These are phyloP conservation scores for Vulpes lagopus DNA, from an alignment of 2,113 vertebrate genomes.

Conservation along the genomic window DNA sequence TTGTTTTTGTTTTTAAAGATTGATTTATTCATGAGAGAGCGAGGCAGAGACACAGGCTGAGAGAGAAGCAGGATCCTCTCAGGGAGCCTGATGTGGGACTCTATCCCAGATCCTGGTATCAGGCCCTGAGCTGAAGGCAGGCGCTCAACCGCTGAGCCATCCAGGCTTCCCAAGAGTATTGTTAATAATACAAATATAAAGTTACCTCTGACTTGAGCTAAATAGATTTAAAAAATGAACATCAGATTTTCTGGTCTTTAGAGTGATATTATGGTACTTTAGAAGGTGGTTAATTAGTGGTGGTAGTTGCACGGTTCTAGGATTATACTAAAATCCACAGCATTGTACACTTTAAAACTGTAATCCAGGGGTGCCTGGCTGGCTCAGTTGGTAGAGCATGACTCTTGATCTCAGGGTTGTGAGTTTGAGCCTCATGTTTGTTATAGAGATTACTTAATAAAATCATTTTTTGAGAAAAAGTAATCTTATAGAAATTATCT, in stretches of 20 bases:
- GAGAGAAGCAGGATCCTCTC: no score
- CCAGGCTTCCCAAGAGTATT: neutral
- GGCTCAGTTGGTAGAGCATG: neutral
- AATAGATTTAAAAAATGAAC: slow-evolving; percentile 29
- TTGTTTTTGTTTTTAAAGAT: no score
- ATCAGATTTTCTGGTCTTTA: neutral
- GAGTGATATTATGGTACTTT: slow-evolving; percentile 4
- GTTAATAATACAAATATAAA: slow-evolving; percentile 56
- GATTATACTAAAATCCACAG: slow-evolving; percentile 2
- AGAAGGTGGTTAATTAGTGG: slow-evolving; percentile 26
- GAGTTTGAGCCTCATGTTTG: neutral
- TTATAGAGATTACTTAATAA: neutral
- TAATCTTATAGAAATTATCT: slow-evolving; percentile 32
- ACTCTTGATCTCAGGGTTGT: neutral
- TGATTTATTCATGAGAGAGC: no score
- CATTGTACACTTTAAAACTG: neutral
- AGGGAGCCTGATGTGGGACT: no score
- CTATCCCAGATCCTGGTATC: no score
- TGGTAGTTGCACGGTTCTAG: neutral
- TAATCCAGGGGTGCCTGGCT: neutral
- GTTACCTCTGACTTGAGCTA: slow-evolving; percentile 30
- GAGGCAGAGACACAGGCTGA: no score
- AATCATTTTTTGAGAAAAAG: neutral
- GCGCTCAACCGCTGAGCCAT: no score
- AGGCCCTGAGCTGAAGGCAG: no score